Evolutionary conservation across 2,113 vertebrate genomes (phyloP).

Genomic region (Donacobius atricapilla): DNA sequence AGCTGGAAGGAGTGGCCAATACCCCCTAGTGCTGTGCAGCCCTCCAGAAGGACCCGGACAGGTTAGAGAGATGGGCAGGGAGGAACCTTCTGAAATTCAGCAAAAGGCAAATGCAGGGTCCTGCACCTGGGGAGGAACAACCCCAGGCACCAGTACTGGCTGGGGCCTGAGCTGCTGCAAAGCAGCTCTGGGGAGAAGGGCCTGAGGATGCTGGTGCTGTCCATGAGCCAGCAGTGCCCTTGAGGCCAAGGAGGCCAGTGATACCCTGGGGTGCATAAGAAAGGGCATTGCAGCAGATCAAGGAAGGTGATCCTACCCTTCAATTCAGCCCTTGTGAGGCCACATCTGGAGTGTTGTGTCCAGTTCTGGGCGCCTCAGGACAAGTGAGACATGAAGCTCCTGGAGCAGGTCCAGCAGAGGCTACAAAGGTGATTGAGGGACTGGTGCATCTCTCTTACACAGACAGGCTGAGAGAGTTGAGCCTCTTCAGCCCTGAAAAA

Average conservation of each 20-base stretch:
- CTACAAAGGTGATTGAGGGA: too few species aligned
- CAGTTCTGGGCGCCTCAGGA: neutral
- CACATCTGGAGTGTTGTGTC: neutral
- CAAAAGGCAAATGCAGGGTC: neutral
- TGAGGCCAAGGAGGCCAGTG: neutral
- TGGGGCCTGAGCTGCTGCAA: neutral
- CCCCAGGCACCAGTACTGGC: fast-evolving
- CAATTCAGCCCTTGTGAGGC: fast-evolving
- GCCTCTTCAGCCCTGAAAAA: neutral
- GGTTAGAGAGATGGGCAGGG: neutral
- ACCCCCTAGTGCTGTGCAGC: neutral
- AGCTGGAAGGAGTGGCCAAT: neutral
- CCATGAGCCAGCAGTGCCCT: neutral
- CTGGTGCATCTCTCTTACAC: neutral
- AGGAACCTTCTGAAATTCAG: neutral
- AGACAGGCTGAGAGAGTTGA: neutral
- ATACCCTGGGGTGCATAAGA: neutral
- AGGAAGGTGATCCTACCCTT: neutral
- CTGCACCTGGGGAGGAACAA: neutral
- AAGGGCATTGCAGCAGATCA: neutral
- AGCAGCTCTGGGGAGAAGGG: neutral
- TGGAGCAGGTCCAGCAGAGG: neutral
- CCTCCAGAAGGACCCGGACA: neutral
- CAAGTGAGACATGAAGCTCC: neutral
- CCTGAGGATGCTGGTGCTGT: neutral